phyloP scores from a whole-genome alignment of 2,113 vertebrate species.

The Diadophis punctatus region DNA sequence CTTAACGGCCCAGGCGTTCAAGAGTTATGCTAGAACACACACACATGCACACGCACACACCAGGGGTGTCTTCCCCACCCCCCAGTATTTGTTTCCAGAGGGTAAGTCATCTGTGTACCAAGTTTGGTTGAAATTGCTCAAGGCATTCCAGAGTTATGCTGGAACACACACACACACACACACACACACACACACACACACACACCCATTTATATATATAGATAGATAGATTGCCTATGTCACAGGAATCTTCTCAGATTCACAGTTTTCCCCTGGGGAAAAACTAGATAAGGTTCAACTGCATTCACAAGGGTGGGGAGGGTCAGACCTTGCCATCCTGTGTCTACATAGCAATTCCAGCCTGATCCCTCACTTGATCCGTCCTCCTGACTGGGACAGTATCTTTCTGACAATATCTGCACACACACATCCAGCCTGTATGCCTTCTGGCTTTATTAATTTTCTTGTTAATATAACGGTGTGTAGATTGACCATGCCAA shows the following conservation, averaged over 20 bases:
- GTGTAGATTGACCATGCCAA: not conserved
- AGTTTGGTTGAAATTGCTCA: no score
- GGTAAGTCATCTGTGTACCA: no score
- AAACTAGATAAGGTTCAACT: not conserved
- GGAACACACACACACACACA: no score
- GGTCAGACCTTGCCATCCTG: not conserved
- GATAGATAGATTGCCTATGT: not conserved
- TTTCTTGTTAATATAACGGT: not conserved
- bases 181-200: no score
- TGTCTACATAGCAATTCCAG: not conserved
- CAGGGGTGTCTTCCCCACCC: no score
- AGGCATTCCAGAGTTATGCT: no score
- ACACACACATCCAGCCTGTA: not conserved
- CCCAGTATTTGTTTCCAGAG: no score
- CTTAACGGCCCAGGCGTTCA: no score
- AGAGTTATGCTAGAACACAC: no score
- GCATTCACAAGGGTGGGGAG: not conserved
- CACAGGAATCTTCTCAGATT: not conserved
- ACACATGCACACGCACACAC: no score
- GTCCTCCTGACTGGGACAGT: not conserved
- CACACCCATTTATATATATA: no score
- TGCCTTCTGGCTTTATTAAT: not conserved
- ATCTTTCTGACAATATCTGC: not conserved
- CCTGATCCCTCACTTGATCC: not conserved
- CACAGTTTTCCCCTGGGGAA: not conserved